These are phyloP conservation scores for Jaculus jaculus DNA, from an alignment of 2,113 vertebrate genomes.

Conservation along the genomic window DNA sequence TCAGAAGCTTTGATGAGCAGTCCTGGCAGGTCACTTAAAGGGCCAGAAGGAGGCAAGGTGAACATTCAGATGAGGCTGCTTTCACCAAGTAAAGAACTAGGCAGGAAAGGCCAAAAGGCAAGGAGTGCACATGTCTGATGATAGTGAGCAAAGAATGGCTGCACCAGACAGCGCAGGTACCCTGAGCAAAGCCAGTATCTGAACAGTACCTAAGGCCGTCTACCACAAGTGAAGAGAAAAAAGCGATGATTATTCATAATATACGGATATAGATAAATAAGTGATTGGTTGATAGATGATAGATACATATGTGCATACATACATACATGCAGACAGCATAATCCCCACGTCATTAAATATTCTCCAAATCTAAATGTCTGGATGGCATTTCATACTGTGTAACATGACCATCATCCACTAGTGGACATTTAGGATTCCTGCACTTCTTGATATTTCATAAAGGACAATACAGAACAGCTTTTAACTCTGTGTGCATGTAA, in stretches of 20 bases:
- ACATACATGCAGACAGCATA: background rate
- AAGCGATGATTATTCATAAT: background rate
- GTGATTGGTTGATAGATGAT: background rate
- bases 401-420: background rate
- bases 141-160: background rate
- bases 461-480: conserved; percentile 11
- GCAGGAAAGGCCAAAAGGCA: background rate
- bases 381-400: background rate
- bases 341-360: background rate
- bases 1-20: background rate
- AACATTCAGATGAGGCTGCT: background rate
- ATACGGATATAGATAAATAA: background rate
- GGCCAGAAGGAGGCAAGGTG: background rate
- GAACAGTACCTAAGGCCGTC: background rate
- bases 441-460: conserved; percentile 36
- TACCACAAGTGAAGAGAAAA: background rate
- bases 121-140: background rate
- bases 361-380: conserved; percentile 35
- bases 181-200: background rate
- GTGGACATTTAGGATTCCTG: background rate
- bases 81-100: conserved; percentile 16
- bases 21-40: background rate
- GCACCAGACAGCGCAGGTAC: background rate
- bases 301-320: background rate
- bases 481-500: conserved; percentile 41